phyloP scores from a whole-genome alignment of 2,888 invertebrate genomes.

The Timema cristinae region DNA sequence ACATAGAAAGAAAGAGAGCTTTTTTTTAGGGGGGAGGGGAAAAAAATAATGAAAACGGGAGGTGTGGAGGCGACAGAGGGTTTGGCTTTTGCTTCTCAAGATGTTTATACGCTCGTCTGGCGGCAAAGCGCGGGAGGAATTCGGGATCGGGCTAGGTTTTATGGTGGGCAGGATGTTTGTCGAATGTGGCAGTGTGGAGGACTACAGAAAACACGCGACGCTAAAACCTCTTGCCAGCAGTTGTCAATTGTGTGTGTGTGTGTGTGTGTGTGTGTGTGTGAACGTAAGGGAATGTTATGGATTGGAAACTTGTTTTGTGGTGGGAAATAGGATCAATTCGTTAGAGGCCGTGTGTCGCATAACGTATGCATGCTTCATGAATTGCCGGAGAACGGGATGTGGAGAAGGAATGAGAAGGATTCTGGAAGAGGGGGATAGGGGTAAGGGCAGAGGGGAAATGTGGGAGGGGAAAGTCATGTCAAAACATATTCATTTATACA shows the following conservation, averaged over 20 bases:
- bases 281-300: too few species aligned
- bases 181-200: constrained; percentile 7
- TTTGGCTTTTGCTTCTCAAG: background rate
- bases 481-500: constrained; percentile 33
- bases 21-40: constrained; percentile 14
- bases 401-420: background rate
- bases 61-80: constrained; percentile 14
- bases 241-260: too few species aligned
- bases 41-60: constrained; percentile 17
- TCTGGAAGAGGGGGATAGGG: background rate
- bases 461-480: constrained; percentile 26
- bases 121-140: constrained; percentile 22
- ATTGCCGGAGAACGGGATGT: background rate
- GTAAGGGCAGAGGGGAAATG: background rate
- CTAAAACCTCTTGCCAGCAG: too few species aligned
- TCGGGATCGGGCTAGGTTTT: constrained; percentile 15
- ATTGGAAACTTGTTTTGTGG: too few species aligned
- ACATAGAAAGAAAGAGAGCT: background rate
- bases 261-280: too few species aligned
- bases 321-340: too few species aligned
- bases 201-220: too few species aligned
- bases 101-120: constrained; percentile 21
- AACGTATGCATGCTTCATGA: too few species aligned
- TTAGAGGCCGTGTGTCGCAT: too few species aligned
- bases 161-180: constrained; percentile 20